A percentile compares a stretch with the other conserved stretches of the same genome.
Conservation (phyloP, 2,888 invertebrate genomes). For the Spatulosminthurus flaviceps region DNA sequence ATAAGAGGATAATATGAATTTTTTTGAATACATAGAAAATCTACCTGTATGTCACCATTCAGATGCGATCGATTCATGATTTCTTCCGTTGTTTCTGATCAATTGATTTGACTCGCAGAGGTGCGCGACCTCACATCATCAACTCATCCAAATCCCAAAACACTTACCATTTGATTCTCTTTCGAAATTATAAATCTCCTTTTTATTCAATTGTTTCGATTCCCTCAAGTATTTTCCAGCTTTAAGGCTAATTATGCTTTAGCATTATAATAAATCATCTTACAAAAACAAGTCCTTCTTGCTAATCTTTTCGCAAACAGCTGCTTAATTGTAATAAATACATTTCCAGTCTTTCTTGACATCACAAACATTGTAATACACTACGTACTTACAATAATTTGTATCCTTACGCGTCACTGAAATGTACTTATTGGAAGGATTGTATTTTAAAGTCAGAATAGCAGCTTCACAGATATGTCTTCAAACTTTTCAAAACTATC, state of each 20-base stretch:
- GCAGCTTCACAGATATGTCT: slow-evolving; percentile 8
- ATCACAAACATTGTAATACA: slow-evolving; percentile 23
- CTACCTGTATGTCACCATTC: slow-evolving; percentile 61
- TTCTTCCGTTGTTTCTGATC: slow-evolving; percentile 61
- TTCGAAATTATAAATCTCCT: slow-evolving; percentile 39
- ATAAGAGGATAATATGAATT: slow-evolving; percentile 61
- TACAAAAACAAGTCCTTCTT: slow-evolving; percentile 16
- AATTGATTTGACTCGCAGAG: slow-evolving; percentile 55
- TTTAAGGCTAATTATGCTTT: background rate
- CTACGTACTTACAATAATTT: slow-evolving; percentile 27
- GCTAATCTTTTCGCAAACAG: background rate
- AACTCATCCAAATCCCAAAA: slow-evolving; percentile 52
- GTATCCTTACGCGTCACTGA: background rate
- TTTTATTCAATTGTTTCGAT: slow-evolving; percentile 40
- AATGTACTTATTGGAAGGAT: slow-evolving; percentile 12
- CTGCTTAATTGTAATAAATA: background rate
- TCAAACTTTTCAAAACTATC: slow-evolving; percentile 8
- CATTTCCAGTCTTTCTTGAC: slow-evolving; percentile 13
- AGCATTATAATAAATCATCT: background rate
- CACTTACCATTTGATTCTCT: slow-evolving; percentile 53
- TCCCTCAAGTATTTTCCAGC: slow-evolving; percentile 30
- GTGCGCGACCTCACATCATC: slow-evolving; percentile 52
- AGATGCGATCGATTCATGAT: slow-evolving; percentile 48
- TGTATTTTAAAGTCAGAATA: background rate
- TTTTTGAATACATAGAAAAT: slow-evolving; percentile 60